A percentile compares a stretch with the other conserved stretches of the same genome.
Evolutionary conservation across 2,113 vertebrate genomes (phyloP).

Genomic region (Equus przewalskii): DNA sequence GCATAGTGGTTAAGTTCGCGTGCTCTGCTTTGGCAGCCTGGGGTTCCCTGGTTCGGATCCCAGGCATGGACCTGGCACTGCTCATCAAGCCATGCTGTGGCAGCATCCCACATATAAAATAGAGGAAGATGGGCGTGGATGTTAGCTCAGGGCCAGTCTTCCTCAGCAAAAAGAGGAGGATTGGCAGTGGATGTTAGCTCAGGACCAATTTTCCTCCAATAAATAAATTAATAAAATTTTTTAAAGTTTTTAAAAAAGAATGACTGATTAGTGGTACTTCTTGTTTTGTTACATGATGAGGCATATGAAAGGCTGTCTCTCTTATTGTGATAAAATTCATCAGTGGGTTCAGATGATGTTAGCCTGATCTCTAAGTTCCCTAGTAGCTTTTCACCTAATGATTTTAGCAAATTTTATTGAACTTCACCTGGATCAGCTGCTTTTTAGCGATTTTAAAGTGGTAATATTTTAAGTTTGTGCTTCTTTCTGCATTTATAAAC

Average conservation of each 20-base stretch:
- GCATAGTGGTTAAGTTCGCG: too few species aligned
- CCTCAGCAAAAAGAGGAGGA: too few species aligned
- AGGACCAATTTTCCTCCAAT: too few species aligned
- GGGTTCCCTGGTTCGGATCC: too few species aligned
- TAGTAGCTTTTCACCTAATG: not conserved
- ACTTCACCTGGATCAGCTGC: not conserved
- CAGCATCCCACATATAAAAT: too few species aligned
- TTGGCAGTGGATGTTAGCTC: too few species aligned
- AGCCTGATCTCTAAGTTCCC: not conserved
- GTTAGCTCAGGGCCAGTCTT: too few species aligned
- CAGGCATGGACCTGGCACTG: too few species aligned
- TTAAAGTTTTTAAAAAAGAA: not conserved
- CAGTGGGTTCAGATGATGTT: not conserved
- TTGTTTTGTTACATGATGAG: not conserved
- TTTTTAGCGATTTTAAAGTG: not conserved
- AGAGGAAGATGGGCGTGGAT: too few species aligned
- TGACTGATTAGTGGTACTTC: not conserved
- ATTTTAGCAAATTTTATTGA: not conserved
- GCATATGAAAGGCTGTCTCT: not conserved
- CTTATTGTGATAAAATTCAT: not conserved
- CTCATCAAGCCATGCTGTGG: too few species aligned
- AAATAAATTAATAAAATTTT: too few species aligned
- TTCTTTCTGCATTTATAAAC: slow-evolving; percentile 16
- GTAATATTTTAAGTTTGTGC: not conserved
- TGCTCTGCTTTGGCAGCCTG: too few species aligned